Conservation (phyloP, 2,888 invertebrate species). For the Tineola bisselliella region DNA sequence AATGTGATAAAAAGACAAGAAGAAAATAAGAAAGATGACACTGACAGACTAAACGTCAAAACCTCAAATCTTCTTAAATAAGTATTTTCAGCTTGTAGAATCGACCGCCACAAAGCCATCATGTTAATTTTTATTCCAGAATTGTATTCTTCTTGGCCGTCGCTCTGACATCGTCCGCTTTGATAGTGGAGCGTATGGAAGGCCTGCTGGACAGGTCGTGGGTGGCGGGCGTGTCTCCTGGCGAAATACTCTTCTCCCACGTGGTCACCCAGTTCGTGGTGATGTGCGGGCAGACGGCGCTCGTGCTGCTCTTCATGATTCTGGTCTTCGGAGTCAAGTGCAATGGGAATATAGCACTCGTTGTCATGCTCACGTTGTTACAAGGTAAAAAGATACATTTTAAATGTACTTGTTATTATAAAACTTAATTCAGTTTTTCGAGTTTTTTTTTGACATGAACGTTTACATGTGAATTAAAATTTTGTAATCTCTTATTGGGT, state of each 20-base stretch:
- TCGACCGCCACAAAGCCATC: no score
- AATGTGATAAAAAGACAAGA: no score
- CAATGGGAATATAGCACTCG: constrained; percentile 86
- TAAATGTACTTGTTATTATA: no score
- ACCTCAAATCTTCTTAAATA: no score
- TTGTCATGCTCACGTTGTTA: constrained; percentile 84
- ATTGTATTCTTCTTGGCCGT: constrained; percentile 97
- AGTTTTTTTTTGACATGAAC: no score
- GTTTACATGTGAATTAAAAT: no score
- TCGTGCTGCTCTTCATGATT: constrained; percentile 92
- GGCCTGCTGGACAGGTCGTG: constrained; percentile 91
- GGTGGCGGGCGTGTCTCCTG: constrained; percentile 92
- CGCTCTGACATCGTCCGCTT: constrained; percentile 89
- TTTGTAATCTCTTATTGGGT: no score
- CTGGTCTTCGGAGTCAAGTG: constrained; percentile 90
- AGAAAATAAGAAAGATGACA: no score
- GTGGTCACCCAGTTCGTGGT: constrained; percentile 94
- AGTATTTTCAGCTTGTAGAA: no score
- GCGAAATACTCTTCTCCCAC: constrained; percentile 93
- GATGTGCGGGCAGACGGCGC: constrained; percentile 92
- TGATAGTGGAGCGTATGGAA: constrained; percentile 91
- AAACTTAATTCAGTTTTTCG: no score
- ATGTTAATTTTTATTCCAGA: constrained; percentile 68
- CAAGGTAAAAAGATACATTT: no score
- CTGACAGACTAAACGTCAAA: no score